Conservation (phyloP, 2,888 invertebrate species). For the Leucophenga maculata region DNA sequence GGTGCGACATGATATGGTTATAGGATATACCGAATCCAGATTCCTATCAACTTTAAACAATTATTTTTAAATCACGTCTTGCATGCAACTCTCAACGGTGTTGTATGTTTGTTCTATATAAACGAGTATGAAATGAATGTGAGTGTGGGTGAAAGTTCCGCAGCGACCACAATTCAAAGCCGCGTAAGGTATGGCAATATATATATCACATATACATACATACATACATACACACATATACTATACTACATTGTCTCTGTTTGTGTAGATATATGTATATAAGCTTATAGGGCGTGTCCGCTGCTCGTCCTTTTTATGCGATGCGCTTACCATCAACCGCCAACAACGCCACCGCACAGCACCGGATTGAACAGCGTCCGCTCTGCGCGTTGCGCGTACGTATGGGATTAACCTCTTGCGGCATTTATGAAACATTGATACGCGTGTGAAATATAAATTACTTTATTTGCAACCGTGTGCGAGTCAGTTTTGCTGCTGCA, state of each 20-base stretch:
- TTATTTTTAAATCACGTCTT: too few relatives aligned
- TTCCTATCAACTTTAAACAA: too few relatives aligned
- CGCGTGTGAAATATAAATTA: conserved; percentile 20
- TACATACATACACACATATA: not conserved
- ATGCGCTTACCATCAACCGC: not conserved
- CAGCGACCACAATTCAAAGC: conserved; percentile 1
- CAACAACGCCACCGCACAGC: not conserved
- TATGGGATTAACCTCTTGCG: conserved; percentile 2
- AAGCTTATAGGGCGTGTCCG: too few relatives aligned
- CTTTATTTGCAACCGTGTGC: conserved; percentile 5
- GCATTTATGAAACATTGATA: conserved; percentile 19
- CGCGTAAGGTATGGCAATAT: not conserved
- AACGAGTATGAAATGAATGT: too few relatives aligned
- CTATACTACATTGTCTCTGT: not conserved
- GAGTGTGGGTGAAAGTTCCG: too few relatives aligned
- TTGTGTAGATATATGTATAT: too few relatives aligned
- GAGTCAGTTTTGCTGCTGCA: not conserved
- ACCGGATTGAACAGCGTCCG: not conserved
- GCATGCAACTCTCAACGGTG: too few relatives aligned
- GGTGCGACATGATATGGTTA: too few relatives aligned
- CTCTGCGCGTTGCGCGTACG: not conserved
- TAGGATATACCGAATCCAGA: too few relatives aligned
- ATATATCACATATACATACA: not conserved
- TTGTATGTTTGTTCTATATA: too few relatives aligned
- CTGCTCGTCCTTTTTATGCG: too few relatives aligned